Percentiles rank a stretch among this genome's conserved stretches.
phyloP scores from a whole-genome alignment of 2,113 vertebrate genomes.

The Piprites chloris region DNA sequence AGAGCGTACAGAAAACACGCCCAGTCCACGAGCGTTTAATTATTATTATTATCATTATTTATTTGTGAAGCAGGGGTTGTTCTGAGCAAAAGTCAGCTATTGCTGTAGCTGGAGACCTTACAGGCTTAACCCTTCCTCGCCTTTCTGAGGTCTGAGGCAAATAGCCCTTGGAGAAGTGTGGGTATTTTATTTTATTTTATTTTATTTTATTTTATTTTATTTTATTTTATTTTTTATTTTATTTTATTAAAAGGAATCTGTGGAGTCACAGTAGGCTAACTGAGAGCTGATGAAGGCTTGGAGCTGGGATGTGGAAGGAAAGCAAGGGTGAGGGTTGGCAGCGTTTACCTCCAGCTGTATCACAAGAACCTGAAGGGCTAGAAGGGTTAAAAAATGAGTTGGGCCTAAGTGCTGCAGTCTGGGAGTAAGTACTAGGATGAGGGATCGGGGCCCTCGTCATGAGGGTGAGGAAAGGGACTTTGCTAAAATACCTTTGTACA shows the following conservation, averaged over 20 bases:
- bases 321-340: not conserved
- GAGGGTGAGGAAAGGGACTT: no score
- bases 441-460: no score
- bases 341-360: not conserved
- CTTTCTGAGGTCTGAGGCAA: not conserved
- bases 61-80: not conserved
- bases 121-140: accelerated
- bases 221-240: no score
- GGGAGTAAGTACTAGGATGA: not conserved
- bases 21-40: accelerated
- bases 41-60: no score
- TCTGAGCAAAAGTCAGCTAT: accelerated
- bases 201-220: not conserved
- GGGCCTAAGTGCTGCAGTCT: not conserved
- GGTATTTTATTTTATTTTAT: not conserved
- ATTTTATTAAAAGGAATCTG: not conserved
- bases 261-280: not conserved
- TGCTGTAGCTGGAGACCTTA: accelerated
- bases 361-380: not conserved
- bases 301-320: not conserved
- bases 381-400: not conserved
- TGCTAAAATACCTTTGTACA: accelerated
- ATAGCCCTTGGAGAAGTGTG: no score
- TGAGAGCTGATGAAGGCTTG: not conserved
- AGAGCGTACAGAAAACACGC: not conserved